A percentile compares a stretch with the other conserved stretches of the same genome.
Evolutionary conservation across 2,888 invertebrate genomes (phyloP).

Genomic region (Junonia oenone): DNA sequence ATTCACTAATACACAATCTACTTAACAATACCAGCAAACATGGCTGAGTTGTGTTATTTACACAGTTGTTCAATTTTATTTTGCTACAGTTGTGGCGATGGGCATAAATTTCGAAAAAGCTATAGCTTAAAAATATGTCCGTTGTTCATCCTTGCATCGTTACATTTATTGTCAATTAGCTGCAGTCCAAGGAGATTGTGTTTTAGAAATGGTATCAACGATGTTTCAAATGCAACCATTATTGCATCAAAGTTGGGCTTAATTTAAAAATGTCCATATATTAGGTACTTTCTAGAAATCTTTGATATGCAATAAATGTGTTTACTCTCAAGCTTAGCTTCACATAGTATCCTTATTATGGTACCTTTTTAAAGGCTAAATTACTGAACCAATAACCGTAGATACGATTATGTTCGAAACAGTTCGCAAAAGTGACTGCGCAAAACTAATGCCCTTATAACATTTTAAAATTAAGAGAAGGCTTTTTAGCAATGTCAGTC

Average conservation of each 20-base stretch:
- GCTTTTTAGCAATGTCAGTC: too few relatives aligned
- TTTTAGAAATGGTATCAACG: background rate
- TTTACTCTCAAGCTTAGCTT: too few relatives aligned
- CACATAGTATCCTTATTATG: too few relatives aligned
- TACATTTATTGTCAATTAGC: slow-evolving; percentile 33
- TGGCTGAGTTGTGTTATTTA: slow-evolving; percentile 9
- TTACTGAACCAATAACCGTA: too few relatives aligned
- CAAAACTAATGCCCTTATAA: too few relatives aligned
- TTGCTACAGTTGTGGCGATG: slow-evolving; percentile 34
- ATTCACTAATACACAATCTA: too few relatives aligned
- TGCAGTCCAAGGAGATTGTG: background rate
- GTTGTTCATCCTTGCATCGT: slow-evolving; percentile 19
- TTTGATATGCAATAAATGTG: too few relatives aligned
- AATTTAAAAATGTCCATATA: background rate
- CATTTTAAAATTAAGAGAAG: too few relatives aligned
- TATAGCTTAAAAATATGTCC: slow-evolving; percentile 29
- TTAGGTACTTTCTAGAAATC: too few relatives aligned
- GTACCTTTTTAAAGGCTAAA: too few relatives aligned
- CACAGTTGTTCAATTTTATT: slow-evolving; percentile 29
- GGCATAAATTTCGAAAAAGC: slow-evolving; percentile 29
- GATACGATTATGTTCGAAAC: too few relatives aligned
- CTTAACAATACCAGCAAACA: background rate
- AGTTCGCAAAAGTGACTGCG: too few relatives aligned
- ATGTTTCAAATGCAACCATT: background rate
- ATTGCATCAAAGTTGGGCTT: background rate